A percentile compares a stretch with the other conserved stretches of the same genome.
Evolutionary conservation across 2,113 vertebrate genomes (phyloP).

Genomic region (Pseudopodoces humilis): DNA sequence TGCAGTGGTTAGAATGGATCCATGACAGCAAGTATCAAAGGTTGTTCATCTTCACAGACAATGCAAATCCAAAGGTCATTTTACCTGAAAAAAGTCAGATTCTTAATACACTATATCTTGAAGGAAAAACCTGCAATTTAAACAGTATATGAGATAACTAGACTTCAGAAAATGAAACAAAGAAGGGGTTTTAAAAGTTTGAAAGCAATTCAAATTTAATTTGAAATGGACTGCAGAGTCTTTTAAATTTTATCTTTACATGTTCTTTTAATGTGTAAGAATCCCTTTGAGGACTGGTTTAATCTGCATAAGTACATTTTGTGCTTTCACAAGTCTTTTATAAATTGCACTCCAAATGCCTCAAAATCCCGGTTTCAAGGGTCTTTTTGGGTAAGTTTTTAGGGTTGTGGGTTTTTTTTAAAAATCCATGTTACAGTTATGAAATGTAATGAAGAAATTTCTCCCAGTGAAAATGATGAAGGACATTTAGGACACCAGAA

Average conservation of each 20-base stretch:
- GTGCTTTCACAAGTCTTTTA: constrained; percentile 4
- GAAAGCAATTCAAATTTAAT: constrained; percentile 43
- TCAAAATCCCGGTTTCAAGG: constrained; percentile 8
- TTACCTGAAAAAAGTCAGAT: constrained; percentile 6
- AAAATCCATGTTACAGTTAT: background rate
- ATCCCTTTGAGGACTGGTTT: constrained; percentile 17
- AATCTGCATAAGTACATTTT: constrained; percentile 33
- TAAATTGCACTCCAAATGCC: background rate
- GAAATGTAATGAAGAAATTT: background rate
- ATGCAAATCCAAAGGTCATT: constrained; percentile 49
- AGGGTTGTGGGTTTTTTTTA: accelerated
- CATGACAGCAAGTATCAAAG: background rate
- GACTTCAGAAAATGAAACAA: constrained; percentile 40
- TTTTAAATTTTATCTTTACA: constrained; percentile 26
- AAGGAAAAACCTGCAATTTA: constrained; percentile 24
- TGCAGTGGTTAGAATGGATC: background rate
- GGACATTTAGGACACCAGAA: background rate
- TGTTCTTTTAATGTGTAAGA: background rate
- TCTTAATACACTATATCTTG: background rate
- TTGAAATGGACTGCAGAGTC: background rate
- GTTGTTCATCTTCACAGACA: background rate
- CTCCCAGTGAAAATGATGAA: background rate
- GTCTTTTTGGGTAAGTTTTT: background rate
- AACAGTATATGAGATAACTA: background rate
- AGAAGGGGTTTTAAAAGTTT: background rate